Conservation (phyloP, 2,888 invertebrate species). For the Pristionchus arcanus region DNA sequence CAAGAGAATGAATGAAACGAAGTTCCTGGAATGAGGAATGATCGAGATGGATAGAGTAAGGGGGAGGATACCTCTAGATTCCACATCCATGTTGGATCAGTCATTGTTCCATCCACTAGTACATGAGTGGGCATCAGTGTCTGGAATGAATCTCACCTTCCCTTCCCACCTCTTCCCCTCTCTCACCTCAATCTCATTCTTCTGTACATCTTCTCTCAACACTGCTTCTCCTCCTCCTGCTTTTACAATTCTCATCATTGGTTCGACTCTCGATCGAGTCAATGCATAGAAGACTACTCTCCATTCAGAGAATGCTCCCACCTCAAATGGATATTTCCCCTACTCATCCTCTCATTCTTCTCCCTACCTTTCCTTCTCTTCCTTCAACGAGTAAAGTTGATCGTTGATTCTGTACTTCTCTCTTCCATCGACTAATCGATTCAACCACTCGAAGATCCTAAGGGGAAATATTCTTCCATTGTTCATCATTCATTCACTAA, state of each 20-base stretch:
- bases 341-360: background rate
- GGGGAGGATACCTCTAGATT: conserved; percentile 43
- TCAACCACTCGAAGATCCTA: background rate
- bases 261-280: background rate
- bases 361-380: background rate
- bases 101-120: background rate
- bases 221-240: conserved; percentile 47
- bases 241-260: background rate
- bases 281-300: conserved; percentile 15
- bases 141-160: background rate
- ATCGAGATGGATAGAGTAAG: background rate
- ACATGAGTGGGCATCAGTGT: conserved; percentile 13
- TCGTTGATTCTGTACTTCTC: background rate
- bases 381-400: background rate
- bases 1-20: background rate
- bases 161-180: background rate
- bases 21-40: conserved; percentile 41
- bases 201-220: conserved; percentile 26
- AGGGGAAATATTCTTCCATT: background rate
- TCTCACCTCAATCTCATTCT: conserved; percentile 3
- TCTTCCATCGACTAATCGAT: conserved; percentile 38
- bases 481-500: background rate
- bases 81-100: background rate
- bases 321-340: background rate
- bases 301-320: conserved; percentile 41